These are phyloP conservation scores for Neoascia interrupta DNA, from an alignment of 2,888 invertebrate genomes.

Conservation along the genomic window DNA sequence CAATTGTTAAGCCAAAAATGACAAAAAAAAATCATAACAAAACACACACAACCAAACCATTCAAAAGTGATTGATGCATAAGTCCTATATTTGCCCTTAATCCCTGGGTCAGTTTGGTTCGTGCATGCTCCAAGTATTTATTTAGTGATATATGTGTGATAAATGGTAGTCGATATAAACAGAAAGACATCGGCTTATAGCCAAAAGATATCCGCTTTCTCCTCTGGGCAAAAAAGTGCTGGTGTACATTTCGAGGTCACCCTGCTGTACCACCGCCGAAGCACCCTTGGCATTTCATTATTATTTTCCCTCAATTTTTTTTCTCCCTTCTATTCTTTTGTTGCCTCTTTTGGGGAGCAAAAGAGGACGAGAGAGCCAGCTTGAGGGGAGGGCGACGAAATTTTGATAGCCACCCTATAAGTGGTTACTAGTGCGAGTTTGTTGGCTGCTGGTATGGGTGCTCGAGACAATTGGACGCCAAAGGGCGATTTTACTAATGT, in stretches of 20 bases:
- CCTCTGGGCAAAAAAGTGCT: constrained; percentile 30
- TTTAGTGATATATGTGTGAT: constrained; percentile 29
- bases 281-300: constrained; percentile 57
- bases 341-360: neutral
- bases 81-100: constrained; percentile 18
- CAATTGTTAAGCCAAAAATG: constrained; percentile 18
- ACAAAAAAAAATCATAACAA: too few relatives aligned
- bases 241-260: constrained; percentile 54
- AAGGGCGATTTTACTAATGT: constrained; percentile 54
- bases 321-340: constrained; percentile 3
- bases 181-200: constrained; percentile 5
- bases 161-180: constrained; percentile 1
- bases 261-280: constrained; percentile 10
- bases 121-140: constrained; percentile 15
- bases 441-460: constrained; percentile 47
- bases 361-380: neutral
- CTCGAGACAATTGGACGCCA: constrained; percentile 68
- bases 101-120: constrained; percentile 28
- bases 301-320: constrained; percentile 1
- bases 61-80: constrained; percentile 56
- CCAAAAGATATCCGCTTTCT: constrained; percentile 1
- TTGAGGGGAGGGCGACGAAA: neutral
- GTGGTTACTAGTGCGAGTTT: constrained; percentile 35
- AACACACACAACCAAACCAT: neutral
- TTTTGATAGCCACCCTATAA: constrained; percentile 61